phyloP scores from a whole-genome alignment of 2,888 invertebrate genomes.

The Apamea epomidion region DNA sequence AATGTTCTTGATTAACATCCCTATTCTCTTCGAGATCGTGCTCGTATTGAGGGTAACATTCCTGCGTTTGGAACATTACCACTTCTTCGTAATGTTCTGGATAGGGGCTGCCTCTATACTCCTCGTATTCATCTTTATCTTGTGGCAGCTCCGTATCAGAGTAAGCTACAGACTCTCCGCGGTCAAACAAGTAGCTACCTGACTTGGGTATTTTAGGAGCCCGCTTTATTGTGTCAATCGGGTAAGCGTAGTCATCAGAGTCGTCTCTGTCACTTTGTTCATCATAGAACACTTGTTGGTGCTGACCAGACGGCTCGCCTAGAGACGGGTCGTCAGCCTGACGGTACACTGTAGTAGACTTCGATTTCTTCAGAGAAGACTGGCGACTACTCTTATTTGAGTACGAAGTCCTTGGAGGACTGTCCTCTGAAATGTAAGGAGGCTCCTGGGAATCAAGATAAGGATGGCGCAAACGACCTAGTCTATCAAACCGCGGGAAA shows the following conservation, averaged over 20 bases:
- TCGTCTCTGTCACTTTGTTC: conserved; percentile 88
- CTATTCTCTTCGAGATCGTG: conserved; percentile 76
- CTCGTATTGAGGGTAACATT: conserved; percentile 87
- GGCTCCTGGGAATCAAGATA: conserved; percentile 89
- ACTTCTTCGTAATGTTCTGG: conserved; percentile 87
- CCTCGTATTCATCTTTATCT: conserved; percentile 86
- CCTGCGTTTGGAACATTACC: conserved; percentile 87
- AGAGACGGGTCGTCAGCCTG: conserved; percentile 81
- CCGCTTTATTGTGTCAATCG: conserved; percentile 88
- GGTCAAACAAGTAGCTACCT: conserved; percentile 84
- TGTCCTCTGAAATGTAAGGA: conserved; percentile 87
- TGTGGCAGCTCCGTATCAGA: conserved; percentile 86
- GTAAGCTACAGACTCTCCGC: conserved; percentile 85
- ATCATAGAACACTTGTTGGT: conserved; percentile 82
- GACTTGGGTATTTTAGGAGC: conserved; percentile 87
- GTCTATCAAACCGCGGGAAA: conserved; percentile 91
- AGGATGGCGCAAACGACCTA: conserved; percentile 90
- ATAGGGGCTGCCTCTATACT: conserved; percentile 86
- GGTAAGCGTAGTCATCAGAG: conserved; percentile 88
- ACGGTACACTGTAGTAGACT: conserved; percentile 81
- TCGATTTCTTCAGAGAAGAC: conserved; percentile 86
- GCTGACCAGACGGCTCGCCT: conserved; percentile 83
- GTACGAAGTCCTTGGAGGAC: conserved; percentile 85
- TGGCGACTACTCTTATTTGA: conserved; percentile 88
- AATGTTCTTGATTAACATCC: conserved; percentile 76